Base-by-base conservation (phyloP, 2,888 invertebrate species). In the Athrips mouffetella region DNA sequence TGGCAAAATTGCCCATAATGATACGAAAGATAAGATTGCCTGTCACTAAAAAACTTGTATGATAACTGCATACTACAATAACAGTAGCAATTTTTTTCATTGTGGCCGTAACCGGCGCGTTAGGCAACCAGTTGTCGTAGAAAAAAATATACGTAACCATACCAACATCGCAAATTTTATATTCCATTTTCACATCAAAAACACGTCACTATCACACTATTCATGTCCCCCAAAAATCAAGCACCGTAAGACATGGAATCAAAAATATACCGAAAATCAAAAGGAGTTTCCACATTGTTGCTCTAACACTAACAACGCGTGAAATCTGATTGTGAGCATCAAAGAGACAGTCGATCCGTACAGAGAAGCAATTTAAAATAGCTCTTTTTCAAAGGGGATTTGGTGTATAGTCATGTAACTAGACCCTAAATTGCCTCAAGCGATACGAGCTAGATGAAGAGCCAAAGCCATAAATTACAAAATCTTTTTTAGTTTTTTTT, bases 191-290 rank as follows among this genome's bases (percentile, higher is more conserved):
- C 27, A 31, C 40, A 23, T 39, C 18, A 35, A 56, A 55, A 53
- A 46, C 30, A 44, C 25, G 37, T 46, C 49, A 49, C 47, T 49
- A 47, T 49, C 44, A 52, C 45, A 52, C 39, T 27, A 31, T 42
- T 31, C 29, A 63, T 50, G 53, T 31, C 59, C 60, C 73, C 71
- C 70, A 64, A 66, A 63, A 72, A 63, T 67, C 69, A 71, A 62
- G 66, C 62, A 66, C 72, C 85, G 77, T 80, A 69, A 79, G 73
- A 81, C 76, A 83, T 80, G 75, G 66, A 83, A 85, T 87, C 86
- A 87, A 87, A 86, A 83, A 84, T 81, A 83, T 76, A 84, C 83
- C 78, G 72, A 65, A 70, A 82, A 81, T 87, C 86, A 87, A 87
- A 85, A 68, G 81, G 67, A 70, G 65, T 73, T 76, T 86, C 77